phyloP scores from a whole-genome alignment of 2,888 invertebrate genomes.

The Apotomis betuletana region DNA sequence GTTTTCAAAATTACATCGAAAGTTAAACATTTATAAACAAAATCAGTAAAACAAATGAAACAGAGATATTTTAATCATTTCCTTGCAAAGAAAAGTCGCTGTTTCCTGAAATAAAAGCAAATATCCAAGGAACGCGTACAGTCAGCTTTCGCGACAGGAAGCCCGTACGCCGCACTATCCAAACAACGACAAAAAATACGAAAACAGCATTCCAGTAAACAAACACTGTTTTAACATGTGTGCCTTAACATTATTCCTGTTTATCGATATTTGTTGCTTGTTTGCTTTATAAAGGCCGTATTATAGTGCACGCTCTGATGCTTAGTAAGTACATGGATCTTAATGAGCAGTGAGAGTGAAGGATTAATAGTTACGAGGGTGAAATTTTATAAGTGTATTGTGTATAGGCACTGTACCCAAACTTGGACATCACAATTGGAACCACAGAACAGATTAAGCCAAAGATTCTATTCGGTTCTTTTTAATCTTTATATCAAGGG shows the following conservation, averaged over 20 bases:
- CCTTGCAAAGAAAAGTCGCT: conserved; percentile 2
- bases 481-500: too few species aligned
- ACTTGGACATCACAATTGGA: too few species aligned
- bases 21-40: not conserved
- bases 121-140: conserved; percentile 48
- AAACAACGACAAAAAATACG: conserved; percentile 43
- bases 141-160: conserved; percentile 50
- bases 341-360: too few species aligned
- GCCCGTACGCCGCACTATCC: conserved; percentile 43
- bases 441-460: too few species aligned
- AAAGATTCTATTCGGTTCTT: too few species aligned
- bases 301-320: not conserved
- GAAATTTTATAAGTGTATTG: too few species aligned
- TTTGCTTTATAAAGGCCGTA: not conserved
- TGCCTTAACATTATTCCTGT: conserved; percentile 30
- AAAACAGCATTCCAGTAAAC: conserved; percentile 41
- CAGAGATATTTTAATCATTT: conserved; percentile 29
- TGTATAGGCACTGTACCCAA: too few species aligned
- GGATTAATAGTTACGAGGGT: not conserved
- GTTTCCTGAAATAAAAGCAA: conserved; percentile 44
- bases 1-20: too few species aligned
- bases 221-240: conserved; percentile 38
- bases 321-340: too few species aligned
- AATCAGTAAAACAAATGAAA: not conserved
- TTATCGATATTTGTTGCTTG: conserved; percentile 8